phyloP scores from a whole-genome alignment of 2,888 invertebrate genomes.

The Diaprepes abbreviatus region DNA sequence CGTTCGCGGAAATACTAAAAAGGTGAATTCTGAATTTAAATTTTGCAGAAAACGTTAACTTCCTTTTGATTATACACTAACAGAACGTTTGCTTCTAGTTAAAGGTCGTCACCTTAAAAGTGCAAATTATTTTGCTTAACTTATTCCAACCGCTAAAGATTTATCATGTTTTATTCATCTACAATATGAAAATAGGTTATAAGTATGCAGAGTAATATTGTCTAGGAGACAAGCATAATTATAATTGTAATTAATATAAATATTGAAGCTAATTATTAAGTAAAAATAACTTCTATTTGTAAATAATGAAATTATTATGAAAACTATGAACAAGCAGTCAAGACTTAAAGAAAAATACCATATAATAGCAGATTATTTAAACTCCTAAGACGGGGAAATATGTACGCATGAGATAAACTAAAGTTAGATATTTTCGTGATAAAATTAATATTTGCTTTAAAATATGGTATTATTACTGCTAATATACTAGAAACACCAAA shows the following conservation, averaged over 20 bases:
- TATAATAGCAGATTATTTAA: no score
- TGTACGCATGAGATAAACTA: no score
- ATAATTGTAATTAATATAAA: background rate
- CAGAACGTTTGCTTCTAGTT: background rate
- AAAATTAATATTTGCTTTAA: no score
- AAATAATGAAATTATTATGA: no score
- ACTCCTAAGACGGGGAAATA: no score
- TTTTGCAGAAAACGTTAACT: conserved; percentile 11
- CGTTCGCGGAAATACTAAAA: background rate
- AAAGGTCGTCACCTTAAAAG: conserved; percentile 22
- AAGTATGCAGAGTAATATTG: background rate
- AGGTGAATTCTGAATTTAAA: conserved; percentile 15
- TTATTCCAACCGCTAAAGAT: conserved; percentile 2
- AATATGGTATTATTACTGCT: no score
- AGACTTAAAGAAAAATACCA: no score
- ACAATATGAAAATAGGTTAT: conserved; percentile 3
- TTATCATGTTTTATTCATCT: conserved; percentile 14
- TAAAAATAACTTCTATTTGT: no score
- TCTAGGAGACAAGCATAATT: background rate
- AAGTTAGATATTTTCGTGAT: no score
- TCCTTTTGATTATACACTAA: background rate
- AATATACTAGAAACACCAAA: no score
- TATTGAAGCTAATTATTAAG: no score
- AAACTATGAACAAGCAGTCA: no score
- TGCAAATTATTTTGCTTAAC: conserved; percentile 4